A percentile compares a stretch with the other conserved stretches of the same genome.
These are phyloP conservation scores for Lerista edwardsae DNA, from an alignment of 2,797 vertebrate genomes.

Conservation along the genomic window DNA sequence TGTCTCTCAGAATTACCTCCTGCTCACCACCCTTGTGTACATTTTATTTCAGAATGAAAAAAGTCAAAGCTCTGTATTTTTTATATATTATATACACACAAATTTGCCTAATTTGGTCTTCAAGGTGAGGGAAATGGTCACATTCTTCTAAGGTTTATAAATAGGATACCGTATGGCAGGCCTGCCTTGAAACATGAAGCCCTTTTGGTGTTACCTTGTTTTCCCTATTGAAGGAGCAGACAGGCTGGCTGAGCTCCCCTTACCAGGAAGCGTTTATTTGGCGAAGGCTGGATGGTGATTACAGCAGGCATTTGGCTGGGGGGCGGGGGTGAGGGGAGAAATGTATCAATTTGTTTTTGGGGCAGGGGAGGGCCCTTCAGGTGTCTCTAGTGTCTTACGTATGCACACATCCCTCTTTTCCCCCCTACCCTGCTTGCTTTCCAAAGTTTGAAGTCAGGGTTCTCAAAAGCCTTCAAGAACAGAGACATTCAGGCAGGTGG, in stretches of 20 bases:
- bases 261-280: background rate
- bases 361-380: background rate
- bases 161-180: constrained; percentile 63
- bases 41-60: constrained; percentile 73
- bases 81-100: constrained; percentile 74
- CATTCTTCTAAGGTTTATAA: constrained; percentile 54
- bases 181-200: constrained; percentile 43
- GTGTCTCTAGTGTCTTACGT: background rate
- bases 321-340: too few species aligned
- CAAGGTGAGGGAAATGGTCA: constrained; percentile 54
- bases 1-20: constrained; percentile 69
- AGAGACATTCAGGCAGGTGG: constrained; percentile 1
- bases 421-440: background rate
- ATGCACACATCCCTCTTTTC: background rate
- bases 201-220: constrained; percentile 51
- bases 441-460: constrained; percentile 12
- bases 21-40: constrained; percentile 74
- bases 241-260: background rate
- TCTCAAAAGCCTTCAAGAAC: background rate
- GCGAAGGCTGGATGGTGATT: background rate
- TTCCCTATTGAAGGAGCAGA: constrained; percentile 16
- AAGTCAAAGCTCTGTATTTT: constrained; percentile 76
- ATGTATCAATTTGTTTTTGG: background rate
- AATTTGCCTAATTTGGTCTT: constrained; percentile 71
- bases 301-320: background rate